Conservation (phyloP, 2,113 vertebrate genomes). For the Todiramphus chloris region DNA sequence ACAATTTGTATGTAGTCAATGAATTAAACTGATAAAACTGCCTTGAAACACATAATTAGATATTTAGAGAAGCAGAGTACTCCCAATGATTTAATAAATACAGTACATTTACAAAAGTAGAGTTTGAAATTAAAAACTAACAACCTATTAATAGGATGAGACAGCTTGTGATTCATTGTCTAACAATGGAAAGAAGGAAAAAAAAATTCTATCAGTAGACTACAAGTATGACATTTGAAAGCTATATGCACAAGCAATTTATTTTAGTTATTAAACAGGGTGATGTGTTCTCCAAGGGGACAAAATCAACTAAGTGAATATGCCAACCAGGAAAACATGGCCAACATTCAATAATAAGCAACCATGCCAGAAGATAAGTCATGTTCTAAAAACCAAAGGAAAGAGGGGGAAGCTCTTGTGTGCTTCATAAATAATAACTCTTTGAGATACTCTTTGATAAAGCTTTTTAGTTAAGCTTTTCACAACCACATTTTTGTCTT, state of each 20-base stretch:
- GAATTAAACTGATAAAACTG: not conserved
- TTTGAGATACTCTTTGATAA: not conserved
- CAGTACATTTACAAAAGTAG: slow-evolving; percentile 2
- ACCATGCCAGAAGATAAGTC: not conserved
- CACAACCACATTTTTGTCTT: not conserved
- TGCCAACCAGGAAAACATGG: not conserved
- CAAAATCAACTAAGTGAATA: not conserved
- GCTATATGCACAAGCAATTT: not conserved
- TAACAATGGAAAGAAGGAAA: slow-evolving; percentile 27
- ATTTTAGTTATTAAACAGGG: not conserved
- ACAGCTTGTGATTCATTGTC: slow-evolving; percentile 31
- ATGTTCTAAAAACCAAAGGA: not conserved
- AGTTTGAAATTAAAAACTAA: slow-evolving; percentile 48
- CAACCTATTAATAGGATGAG: slow-evolving; percentile 54
- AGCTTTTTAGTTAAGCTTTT: not conserved
- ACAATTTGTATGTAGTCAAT: not conserved
- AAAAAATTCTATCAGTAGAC: not conserved
- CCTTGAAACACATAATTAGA: not conserved
- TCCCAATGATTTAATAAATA: not conserved
- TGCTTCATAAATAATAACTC: not conserved
- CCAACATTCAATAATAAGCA: not conserved
- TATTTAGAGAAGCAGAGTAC: not conserved
- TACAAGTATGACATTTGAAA: slow-evolving; percentile 1
- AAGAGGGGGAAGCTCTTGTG: not conserved
- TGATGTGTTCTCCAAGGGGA: not conserved